A percentile compares a stretch with the other conserved stretches of the same genome.
These are phyloP conservation scores for Drosophila birchii DNA, from an alignment of 2,888 invertebrate species.

Conservation along the genomic window DNA sequence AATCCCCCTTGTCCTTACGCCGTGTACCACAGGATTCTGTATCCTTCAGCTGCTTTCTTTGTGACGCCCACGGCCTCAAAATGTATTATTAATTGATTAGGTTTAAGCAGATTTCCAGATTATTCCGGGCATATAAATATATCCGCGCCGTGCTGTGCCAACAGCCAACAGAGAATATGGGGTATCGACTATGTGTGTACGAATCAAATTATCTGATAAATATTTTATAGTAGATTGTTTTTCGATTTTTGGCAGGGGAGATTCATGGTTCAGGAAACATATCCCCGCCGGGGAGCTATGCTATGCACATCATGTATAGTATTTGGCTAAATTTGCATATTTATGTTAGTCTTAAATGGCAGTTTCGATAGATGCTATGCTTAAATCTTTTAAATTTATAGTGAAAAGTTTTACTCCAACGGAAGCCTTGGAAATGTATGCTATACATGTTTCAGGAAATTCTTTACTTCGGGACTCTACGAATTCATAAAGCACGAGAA, in stretches of 20 bases:
- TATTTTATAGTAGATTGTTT: constrained; percentile 47
- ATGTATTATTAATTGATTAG: constrained; percentile 80
- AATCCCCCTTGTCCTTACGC: constrained; percentile 5
- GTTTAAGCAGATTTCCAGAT: constrained; percentile 66
- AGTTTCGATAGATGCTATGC: not conserved
- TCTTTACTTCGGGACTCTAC: not conserved
- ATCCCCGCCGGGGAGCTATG: constrained; percentile 10
- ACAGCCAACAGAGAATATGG: constrained; percentile 15
- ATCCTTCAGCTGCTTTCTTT: constrained; percentile 40
- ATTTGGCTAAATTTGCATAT: constrained; percentile 20
- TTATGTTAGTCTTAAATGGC: constrained; percentile 2
- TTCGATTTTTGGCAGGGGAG: constrained; percentile 3
- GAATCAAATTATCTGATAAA: constrained; percentile 46
- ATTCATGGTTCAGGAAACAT: constrained; percentile 7
- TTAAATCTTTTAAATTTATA: not conserved
- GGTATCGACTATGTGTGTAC: constrained; percentile 13
- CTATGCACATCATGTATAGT: constrained; percentile 7
- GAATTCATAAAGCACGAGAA: no score
- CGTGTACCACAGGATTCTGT: constrained; percentile 9
- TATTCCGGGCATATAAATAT: constrained; percentile 43
- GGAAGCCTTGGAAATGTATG: not conserved
- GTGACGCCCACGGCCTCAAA: constrained; percentile 57
- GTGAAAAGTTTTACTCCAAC: no score
- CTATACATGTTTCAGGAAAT: not conserved
- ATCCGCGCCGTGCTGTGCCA: constrained; percentile 23